These are phyloP conservation scores for Geotrupes spiniger DNA, from an alignment of 2,888 invertebrate genomes.

Conservation along the genomic window DNA sequence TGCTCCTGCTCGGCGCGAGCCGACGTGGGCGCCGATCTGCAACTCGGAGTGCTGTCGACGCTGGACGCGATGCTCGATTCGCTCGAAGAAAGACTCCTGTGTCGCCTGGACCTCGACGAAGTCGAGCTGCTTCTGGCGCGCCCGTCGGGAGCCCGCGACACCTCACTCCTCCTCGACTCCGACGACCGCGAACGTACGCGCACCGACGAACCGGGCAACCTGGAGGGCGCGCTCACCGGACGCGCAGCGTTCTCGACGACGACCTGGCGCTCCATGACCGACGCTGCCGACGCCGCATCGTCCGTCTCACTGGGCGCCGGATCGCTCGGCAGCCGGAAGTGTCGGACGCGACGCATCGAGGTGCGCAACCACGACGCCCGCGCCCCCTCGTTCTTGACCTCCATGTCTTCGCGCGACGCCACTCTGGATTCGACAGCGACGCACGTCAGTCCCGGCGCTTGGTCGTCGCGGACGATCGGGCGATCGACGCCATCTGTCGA, in stretches of 20 bases:
- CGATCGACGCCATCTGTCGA: conserved; percentile 7
- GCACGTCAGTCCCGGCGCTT: conserved; percentile 5
- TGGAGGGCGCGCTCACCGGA: conserved; percentile 47
- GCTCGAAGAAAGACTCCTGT: conserved; percentile 47
- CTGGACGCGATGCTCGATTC: conserved; percentile 47
- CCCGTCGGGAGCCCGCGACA: conserved; percentile 37
- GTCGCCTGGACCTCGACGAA: conserved; percentile 43
- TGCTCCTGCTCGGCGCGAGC: conserved; percentile 29
- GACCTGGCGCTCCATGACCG: conserved; percentile 6
- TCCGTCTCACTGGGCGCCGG: conserved; percentile 10
- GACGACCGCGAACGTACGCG: conserved; percentile 36
- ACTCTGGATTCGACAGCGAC: conserved; percentile 9
- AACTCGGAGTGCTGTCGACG: conserved; percentile 44
- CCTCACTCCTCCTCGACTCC: conserved; percentile 31
- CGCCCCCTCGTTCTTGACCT: conserved; percentile 24
- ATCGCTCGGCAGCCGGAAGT: conserved; percentile 51
- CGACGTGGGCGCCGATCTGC: conserved; percentile 37
- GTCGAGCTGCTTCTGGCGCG: conserved; percentile 44
- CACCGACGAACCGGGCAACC: conserved; percentile 28
- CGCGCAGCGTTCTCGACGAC: conserved; percentile 26
- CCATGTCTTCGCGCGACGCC: conserved; percentile 11
- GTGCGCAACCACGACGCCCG: conserved; percentile 53
- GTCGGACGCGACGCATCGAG: conserved; percentile 57
- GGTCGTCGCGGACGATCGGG: conserved; percentile 25
- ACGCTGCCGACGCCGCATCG: conserved; percentile 4